Evolutionary conservation across 2,888 invertebrate genomes (phyloP).

Genomic region (Perdita meconis): DNA sequence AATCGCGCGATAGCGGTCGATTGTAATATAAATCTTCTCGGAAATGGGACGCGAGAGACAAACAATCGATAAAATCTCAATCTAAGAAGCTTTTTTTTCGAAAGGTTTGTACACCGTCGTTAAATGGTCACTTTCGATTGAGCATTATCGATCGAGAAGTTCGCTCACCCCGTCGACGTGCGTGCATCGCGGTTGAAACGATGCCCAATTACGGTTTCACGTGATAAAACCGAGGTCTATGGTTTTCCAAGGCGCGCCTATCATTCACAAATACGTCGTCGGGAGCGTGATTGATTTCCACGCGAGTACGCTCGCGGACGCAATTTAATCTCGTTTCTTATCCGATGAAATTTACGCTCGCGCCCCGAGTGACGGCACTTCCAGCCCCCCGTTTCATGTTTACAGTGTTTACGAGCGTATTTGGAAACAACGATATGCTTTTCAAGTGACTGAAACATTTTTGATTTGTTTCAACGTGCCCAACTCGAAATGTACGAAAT

Average conservation of each 20-base stretch:
- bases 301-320: neutral
- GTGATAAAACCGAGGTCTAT: slow-evolving; percentile 12
- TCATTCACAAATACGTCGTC: slow-evolving; percentile 24
- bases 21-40: neutral
- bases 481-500: too few relatives aligned
- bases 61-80: neutral
- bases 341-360: neutral
- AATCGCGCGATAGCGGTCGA: slow-evolving; percentile 9
- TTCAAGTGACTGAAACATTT: too few relatives aligned
- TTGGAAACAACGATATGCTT: slow-evolving; percentile 1
- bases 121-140: neutral
- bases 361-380: neutral
- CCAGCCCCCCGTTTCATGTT: neutral
- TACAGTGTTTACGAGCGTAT: neutral
- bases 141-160: slow-evolving; percentile 12
- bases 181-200: slow-evolving; percentile 5
- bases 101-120: neutral
- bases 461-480: too few relatives aligned
- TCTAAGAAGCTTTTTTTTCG: neutral
- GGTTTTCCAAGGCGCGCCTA: slow-evolving; percentile 9
- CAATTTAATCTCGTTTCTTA: slow-evolving; percentile 6
- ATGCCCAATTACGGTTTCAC: slow-evolving; percentile 4
- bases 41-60: neutral
- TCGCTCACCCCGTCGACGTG: slow-evolving; percentile 8
- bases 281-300: slow-evolving; percentile 10